Base-by-base conservation (phyloP, 2,113 vertebrate genomes). In the Setophaga kirtlandii region DNA sequence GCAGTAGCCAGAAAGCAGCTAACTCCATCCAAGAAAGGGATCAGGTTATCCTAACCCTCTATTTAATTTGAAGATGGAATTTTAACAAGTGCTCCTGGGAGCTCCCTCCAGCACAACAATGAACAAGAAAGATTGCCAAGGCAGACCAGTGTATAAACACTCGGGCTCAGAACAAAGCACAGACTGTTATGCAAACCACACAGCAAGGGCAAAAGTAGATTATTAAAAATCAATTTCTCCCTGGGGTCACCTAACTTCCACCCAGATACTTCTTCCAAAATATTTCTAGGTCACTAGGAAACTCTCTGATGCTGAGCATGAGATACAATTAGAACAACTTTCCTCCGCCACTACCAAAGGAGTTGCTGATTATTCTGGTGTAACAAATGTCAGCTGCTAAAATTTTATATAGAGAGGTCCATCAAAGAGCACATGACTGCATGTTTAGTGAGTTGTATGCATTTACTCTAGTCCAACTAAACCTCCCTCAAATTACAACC, bases 21-120 rank as follows among this genome's bases (percentile, higher is more conserved):
- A 83, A 93, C 53, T 94, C 33, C 55, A 90, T 88, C 87, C 81
- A 87, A 95, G 94, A 82, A 84, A 73, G 58, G 46, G 74, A 96
- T 96, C 94, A 89, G 64, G 84, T 96, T 94, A 94, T 95, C 87
- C 78, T 85, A 93, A 67, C 55, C 27, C 37, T 90, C 46, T 52
- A 44, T 89, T 93, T 95, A 94, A 95, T 96, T 58, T 93, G 81
- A 87, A 95, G 87, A 87, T 58, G 89, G 89, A 96, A 97, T 97
- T 96, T 95, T 95, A 96, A 95, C 90, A 94, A 96, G 85, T 90
- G 88, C 90, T 96, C 73, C 76, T 89, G 85, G 76, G 92, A 97
- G 71, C 83, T 92, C 64, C 46, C 18, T 90, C 65, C 60, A 89
- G 73, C 52, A 97, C 64, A 94, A 95, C 79, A 92, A 83, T 55